Percentiles rank a stretch among this genome's conserved stretches.
Conservation (phyloP, 2,888 invertebrate genomes). For the Andrena haemorrhoa region DNA sequence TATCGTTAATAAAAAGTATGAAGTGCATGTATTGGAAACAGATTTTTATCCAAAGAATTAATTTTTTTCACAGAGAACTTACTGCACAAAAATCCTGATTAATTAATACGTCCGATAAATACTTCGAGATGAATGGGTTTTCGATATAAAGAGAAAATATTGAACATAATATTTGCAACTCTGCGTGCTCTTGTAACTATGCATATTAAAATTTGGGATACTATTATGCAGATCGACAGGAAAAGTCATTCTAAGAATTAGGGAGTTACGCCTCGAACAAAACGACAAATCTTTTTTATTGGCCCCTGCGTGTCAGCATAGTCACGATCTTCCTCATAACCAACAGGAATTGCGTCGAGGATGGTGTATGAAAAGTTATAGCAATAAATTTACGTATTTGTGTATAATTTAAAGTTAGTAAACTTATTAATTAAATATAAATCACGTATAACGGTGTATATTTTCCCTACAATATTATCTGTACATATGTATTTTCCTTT, state of each 20-base stretch:
- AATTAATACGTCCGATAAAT: conserved; percentile 25
- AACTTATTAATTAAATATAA: conserved; percentile 79
- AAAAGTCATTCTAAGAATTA: conserved; percentile 46
- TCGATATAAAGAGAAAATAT: conserved; percentile 20
- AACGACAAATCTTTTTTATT: conserved; percentile 54
- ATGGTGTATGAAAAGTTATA: conserved; percentile 79
- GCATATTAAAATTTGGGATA: conserved; percentile 25
- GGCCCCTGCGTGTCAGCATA: conserved; percentile 67
- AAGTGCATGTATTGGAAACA: conserved; percentile 56
- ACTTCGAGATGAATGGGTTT: conserved; percentile 30
- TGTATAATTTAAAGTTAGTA: conserved; percentile 80
- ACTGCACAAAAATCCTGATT: conserved; percentile 46
- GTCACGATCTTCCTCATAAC: conserved; percentile 73
- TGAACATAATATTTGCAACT: conserved; percentile 47
- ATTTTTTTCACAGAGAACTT: conserved; percentile 54
- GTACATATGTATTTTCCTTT: conserved; percentile 29
- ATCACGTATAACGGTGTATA: conserved; percentile 65
- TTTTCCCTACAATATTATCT: conserved; percentile 55
- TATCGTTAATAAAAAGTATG: conserved; percentile 59
- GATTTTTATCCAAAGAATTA: conserved; percentile 59
- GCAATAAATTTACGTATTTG: conserved; percentile 81
- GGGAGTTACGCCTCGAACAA: conserved; percentile 27
- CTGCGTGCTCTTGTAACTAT: conserved; percentile 6
- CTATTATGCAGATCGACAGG: conserved; percentile 48
- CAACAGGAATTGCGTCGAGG: conserved; percentile 76